Base-by-base conservation (phyloP, 1,140 invertebrate genomes). In the Camponotus vicinus region DNA sequence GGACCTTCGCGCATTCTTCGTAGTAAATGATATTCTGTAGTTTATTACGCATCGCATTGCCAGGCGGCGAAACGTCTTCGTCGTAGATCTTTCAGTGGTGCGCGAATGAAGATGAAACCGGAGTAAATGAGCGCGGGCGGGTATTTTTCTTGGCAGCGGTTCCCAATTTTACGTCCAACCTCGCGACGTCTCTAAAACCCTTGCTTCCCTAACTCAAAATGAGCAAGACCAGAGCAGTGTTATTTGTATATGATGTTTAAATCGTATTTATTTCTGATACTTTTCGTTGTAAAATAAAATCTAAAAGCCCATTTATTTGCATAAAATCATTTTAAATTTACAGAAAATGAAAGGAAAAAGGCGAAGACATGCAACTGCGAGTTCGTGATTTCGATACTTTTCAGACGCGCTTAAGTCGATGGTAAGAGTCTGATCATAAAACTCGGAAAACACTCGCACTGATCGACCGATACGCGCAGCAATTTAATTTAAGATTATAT, bases 1-100 rank as follows among this genome's bases (percentile, higher is more conserved):
- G 59, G 27, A 21, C 66, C 5, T 66, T 45, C 6, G 34, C 42
- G 9, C 42, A 9, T 45, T 45, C 42, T 61, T 76, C 75, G 57
- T n/a, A 9, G 61, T 66, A 78, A 66, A 66, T 32, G 45, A 15
- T 15, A 8, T 64, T 45, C 13, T 45, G 45, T 15, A 55, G n/a
- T 69, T 79, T 79, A 67, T 79, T 52, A 13, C 85, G 77, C 83
- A 67, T 85, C 83, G 75, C 79, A 71, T 85, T 83, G 71, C 69
- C 71, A 34, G 45, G 85, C 64, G 69, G 59, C 59, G 64, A 76
- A 55, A 76, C 63, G 40, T 71, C 67, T 85, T 59, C 37, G 45
- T 82, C 79, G 49, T 86, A 82, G 63, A 85, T 83, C 75, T 85
- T 61, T 83, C 79, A 83, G 79, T 27, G 66, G 27, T 2, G 37